These are phyloP conservation scores for Thalassophryne amazonica DNA, from an alignment of 2,797 vertebrate genomes.

Conservation along the genomic window DNA sequence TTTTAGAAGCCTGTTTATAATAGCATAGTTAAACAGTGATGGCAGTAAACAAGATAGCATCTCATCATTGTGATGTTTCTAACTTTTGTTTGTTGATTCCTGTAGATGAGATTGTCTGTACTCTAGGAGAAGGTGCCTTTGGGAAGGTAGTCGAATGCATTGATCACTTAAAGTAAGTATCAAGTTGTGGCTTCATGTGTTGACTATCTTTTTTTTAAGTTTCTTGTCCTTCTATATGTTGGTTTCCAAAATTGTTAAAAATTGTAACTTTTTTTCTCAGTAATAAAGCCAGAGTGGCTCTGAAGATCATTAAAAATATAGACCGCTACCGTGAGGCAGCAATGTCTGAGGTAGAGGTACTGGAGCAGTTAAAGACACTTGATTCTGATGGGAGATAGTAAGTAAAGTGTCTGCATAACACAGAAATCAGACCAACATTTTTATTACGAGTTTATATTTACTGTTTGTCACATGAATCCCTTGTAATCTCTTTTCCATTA, in stretches of 20 bases:
- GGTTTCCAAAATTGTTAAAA: too few relatives aligned
- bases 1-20: conserved; percentile 41
- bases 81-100: conserved; percentile 61
- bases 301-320: conserved; percentile 99
- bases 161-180: conserved; percentile 90
- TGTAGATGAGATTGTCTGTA: conserved; percentile 96
- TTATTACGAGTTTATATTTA: too few relatives aligned
- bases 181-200: not conserved
- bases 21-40: conserved; percentile 41
- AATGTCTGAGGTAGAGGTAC: conserved; percentile 92
- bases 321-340: conserved; percentile 95
- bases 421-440: not conserved
- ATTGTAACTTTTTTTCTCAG: too few relatives aligned
- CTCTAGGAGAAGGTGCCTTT: conserved; percentile 98
- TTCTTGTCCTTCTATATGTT: rapidly evolving
- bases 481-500: conserved; percentile 37
- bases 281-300: conserved; percentile 85
- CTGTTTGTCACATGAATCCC: not conserved
- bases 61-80: conserved; percentile 43
- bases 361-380: conserved; percentile 88
- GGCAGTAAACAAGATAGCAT: conserved; percentile 50
- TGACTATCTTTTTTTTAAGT: not conserved
- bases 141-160: conserved; percentile 96
- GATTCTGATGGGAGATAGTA: conserved; percentile 86
- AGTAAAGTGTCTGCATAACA: conserved; percentile 55